phyloP scores from a whole-genome alignment of 2,888 invertebrate species.

The Boloria euphrosyne region DNA sequence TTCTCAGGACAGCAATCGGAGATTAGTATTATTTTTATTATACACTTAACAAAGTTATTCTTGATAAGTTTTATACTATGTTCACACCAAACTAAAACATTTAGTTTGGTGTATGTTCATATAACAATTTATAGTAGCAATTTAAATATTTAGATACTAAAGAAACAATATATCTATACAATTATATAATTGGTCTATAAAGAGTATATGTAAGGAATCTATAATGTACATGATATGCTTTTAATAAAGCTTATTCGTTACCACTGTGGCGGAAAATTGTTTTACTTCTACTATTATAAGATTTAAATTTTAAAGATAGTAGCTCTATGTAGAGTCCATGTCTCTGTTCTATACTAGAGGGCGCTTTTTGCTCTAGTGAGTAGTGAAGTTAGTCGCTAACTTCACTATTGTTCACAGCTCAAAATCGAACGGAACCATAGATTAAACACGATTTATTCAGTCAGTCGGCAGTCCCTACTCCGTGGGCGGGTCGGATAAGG shows the following conservation, averaged over 20 bases:
- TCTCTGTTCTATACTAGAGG: constrained; percentile 11
- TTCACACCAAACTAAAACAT: too few species aligned
- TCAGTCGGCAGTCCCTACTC: constrained; percentile 33
- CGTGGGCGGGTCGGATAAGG: constrained; percentile 39
- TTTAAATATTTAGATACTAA: too few species aligned
- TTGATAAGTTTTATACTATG: too few species aligned
- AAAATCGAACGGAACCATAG: constrained; percentile 32
- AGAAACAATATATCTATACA: neutral
- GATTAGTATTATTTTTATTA: too few species aligned
- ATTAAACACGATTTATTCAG: constrained; percentile 27
- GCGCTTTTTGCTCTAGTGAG: constrained; percentile 16
- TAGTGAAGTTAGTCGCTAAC: constrained; percentile 27
- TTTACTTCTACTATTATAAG: neutral
- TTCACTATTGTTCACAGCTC: constrained; percentile 21
- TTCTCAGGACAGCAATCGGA: too few species aligned
- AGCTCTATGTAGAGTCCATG: constrained; percentile 17
- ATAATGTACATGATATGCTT: neutral
- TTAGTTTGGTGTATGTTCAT: too few species aligned
- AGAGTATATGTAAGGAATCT: constrained; percentile 4
- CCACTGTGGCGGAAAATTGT: neutral
- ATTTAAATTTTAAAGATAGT: too few species aligned
- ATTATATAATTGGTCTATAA: constrained; percentile 4
- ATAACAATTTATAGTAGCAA: too few species aligned
- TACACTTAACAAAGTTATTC: too few species aligned
- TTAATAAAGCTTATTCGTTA: constrained; percentile 3